phyloP scores from a whole-genome alignment of 2,888 invertebrate species.

The Ernsta delagoae region DNA sequence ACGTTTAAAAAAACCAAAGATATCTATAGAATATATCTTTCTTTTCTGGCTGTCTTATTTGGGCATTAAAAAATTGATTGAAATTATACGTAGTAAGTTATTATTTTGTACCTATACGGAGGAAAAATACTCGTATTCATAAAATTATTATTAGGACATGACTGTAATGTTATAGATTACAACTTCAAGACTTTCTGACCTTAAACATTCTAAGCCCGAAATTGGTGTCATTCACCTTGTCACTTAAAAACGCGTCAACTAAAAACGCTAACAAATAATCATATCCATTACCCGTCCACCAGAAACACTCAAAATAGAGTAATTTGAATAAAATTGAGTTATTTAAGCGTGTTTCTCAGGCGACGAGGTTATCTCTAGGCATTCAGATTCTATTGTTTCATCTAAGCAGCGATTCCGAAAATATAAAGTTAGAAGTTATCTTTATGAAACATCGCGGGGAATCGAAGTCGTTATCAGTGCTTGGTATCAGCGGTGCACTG shows the following conservation, averaged over 20 bases:
- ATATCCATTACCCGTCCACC: background rate
- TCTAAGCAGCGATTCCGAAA: constrained; percentile 61
- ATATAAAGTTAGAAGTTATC: constrained; percentile 61
- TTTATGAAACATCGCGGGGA: constrained; percentile 67
- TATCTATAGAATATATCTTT: too few species aligned
- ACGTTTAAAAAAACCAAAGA: too few species aligned
- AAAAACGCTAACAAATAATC: background rate
- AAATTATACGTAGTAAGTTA: too few species aligned
- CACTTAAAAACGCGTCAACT: background rate
- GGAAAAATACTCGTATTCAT: too few species aligned
- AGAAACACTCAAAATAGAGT: constrained; percentile 22
- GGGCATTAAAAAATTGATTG: too few species aligned
- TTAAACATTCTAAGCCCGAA: background rate
- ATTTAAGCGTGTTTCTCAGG: constrained; percentile 28
- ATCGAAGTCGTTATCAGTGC: constrained; percentile 72
- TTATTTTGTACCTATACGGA: too few species aligned
- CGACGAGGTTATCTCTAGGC: constrained; percentile 25
- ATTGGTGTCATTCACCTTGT: background rate
- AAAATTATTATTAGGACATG: too few species aligned
- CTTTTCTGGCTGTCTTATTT: too few species aligned
- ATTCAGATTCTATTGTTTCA: constrained; percentile 58
- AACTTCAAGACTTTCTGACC: too few species aligned
- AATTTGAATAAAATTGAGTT: constrained; percentile 33
- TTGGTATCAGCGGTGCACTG: constrained; percentile 59
- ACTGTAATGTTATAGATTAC: too few species aligned